Conservation (phyloP, 2,113 vertebrate species). For the Prinia subflava region DNA sequence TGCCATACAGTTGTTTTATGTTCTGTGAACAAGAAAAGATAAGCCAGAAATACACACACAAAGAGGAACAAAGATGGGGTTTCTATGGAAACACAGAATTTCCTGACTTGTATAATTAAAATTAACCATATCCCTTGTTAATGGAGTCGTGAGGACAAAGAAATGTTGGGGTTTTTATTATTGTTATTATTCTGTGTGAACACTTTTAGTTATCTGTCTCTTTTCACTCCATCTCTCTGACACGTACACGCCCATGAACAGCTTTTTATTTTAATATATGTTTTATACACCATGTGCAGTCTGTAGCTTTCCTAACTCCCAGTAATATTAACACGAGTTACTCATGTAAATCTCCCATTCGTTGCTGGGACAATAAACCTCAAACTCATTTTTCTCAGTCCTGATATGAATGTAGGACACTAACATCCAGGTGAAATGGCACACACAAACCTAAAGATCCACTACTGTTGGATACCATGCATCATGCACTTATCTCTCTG, state of each 20-base stretch:
- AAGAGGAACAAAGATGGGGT: slow-evolving; percentile 15
- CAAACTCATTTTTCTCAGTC: neutral
- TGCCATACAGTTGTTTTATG: neutral
- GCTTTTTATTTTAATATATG: neutral
- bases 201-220: neutral
- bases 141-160: neutral
- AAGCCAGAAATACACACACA: neutral
- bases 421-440: neutral
- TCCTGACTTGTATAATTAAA: slow-evolving; percentile 39
- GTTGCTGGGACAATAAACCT: neutral
- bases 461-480: neutral
- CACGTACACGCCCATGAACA: accelerated
- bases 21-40: neutral
- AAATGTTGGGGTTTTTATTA: neutral
- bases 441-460: neutral
- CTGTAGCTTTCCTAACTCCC: neutral
- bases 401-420: neutral
- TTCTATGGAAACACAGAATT: slow-evolving; percentile 63
- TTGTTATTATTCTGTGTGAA: neutral
- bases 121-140: slow-evolving; percentile 33
- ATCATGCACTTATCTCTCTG: neutral
- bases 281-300: neutral
- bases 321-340: neutral
- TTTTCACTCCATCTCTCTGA: neutral
- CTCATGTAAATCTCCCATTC: neutral